phyloP scores from a whole-genome alignment of 1,140 invertebrate genomes.

The Apocrypta bakeri region DNA sequence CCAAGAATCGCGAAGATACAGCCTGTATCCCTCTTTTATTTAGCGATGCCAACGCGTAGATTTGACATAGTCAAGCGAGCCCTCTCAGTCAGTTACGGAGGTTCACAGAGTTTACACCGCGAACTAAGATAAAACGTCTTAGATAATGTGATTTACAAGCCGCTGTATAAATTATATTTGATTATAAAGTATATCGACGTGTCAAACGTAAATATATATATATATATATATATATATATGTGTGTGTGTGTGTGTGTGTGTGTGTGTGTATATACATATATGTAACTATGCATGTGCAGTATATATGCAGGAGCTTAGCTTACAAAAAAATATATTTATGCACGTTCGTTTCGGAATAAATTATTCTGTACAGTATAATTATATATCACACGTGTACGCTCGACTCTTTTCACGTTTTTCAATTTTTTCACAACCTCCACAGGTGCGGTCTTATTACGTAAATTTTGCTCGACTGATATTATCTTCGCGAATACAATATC shows the following conservation, averaged over 20 bases:
- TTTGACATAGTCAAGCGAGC: too few relatives aligned
- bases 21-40: not conserved
- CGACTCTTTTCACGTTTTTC: not conserved
- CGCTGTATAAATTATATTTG: not conserved
- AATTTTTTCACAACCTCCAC: not conserved
- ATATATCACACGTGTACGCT: too few relatives aligned
- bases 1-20: too few relatives aligned
- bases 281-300: too few relatives aligned
- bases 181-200: too few relatives aligned
- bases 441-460: too few relatives aligned
- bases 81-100: not conserved
- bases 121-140: constrained; percentile 17
- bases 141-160: constrained; percentile 22
- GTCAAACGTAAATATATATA: constrained; percentile 8
- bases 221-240: constrained; percentile 6
- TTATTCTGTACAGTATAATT: not conserved
- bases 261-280: too few relatives aligned
- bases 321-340: not conserved
- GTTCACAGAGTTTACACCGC: not conserved
- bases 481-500: too few relatives aligned
- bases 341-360: constrained; percentile 19
- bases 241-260: too few relatives aligned
- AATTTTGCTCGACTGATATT: too few relatives aligned
- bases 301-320: not conserved
- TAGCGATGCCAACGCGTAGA: not conserved